Evolutionary conservation across 2,113 vertebrate species (phyloP).

Genomic region (Lepisosteus osseus): DNA sequence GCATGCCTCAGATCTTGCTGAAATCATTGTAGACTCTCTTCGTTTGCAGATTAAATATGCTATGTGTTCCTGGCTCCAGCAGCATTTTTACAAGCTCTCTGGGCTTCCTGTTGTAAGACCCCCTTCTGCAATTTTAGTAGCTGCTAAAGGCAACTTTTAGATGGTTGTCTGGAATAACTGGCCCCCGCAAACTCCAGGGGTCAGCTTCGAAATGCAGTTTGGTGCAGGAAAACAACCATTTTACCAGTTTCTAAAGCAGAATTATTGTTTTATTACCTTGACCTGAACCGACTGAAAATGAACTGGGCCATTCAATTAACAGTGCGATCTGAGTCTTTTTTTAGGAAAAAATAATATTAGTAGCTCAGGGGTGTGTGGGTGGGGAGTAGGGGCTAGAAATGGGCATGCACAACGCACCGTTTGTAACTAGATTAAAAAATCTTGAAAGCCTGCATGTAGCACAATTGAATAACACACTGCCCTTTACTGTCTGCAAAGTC

Average conservation of each 20-base stretch:
- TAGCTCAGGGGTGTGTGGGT: no score
- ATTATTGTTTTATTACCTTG: constrained; percentile 1
- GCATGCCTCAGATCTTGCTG: constrained; percentile 98
- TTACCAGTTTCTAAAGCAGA: not conserved
- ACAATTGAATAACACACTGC: no score
- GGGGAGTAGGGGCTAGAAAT: no score
- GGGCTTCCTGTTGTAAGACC: constrained; percentile 88
- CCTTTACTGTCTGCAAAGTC: no score
- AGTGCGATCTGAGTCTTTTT: no score
- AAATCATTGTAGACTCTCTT: constrained; percentile 84
- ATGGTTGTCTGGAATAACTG: constrained; percentile 58
- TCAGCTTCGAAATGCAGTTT: not conserved
- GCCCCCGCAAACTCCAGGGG: constrained; percentile 42
- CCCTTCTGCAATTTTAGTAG: constrained; percentile 82
- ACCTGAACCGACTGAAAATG: not conserved
- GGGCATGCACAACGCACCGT: no score
- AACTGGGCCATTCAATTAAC: not conserved
- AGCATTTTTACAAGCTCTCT: constrained; percentile 80
- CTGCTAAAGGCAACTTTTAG: constrained; percentile 79
- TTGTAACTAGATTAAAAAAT: no score
- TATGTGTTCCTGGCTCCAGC: constrained; percentile 89
- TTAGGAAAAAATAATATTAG: no score
- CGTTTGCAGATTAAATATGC: constrained; percentile 97
- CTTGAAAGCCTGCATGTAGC: no score
- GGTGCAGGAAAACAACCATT: not conserved